These are phyloP conservation scores for Pantherophis alleghaniensis DNA, from an alignment of 2,797 vertebrate species.

Conservation along the genomic window DNA sequence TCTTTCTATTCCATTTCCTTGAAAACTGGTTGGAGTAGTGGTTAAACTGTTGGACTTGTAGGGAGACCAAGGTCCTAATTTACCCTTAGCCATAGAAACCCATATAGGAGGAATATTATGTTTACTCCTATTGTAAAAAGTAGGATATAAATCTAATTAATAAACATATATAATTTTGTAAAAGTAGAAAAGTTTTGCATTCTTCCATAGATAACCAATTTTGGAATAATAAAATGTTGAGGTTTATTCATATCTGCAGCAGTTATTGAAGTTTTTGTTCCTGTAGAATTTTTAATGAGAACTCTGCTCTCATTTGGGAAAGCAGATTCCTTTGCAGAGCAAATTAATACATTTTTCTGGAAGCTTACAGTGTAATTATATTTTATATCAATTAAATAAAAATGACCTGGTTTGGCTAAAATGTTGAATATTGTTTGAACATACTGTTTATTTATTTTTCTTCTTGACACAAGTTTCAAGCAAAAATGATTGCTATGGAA, in stretches of 20 bases:
- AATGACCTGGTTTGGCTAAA: not conserved
- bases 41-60: not conserved
- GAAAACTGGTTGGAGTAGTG: not conserved
- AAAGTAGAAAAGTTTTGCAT: not conserved
- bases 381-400: not conserved
- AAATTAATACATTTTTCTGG: not conserved
- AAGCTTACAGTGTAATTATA: not conserved
- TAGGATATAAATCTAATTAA: not conserved
- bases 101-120: not conserved
- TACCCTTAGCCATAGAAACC: not conserved
- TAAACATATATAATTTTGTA: not conserved
- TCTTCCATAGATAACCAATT: not conserved
- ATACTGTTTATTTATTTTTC: not conserved
- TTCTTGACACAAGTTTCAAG: constrained; percentile 78
- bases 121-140: not conserved
- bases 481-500: constrained; percentile 80
- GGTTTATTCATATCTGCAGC: not conserved
- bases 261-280: not conserved
- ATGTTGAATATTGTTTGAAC: constrained; percentile 2
- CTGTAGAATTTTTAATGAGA: not conserved
- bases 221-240: not conserved
- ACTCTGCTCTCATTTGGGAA: not conserved
- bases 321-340: not conserved
- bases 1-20: not conserved
- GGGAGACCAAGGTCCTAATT: not conserved